These are phyloP conservation scores for Steinernema carpocapsae DNA, from an alignment of 2,888 invertebrate species.

Conservation along the genomic window DNA sequence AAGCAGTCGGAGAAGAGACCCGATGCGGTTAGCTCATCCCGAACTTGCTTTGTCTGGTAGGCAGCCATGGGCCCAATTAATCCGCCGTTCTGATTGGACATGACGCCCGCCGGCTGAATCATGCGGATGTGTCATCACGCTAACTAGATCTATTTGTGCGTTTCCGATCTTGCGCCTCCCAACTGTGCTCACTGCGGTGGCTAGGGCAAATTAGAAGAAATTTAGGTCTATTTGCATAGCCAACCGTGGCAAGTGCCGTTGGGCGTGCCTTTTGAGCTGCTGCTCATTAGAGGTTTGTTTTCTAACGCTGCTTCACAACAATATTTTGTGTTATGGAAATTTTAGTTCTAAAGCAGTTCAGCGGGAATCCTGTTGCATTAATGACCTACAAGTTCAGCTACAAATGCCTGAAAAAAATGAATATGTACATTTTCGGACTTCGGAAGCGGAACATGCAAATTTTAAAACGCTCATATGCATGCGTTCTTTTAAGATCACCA, in stretches of 20 bases:
- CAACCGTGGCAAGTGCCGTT: conserved; percentile 16
- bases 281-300: neutral
- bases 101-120: too few relatives aligned
- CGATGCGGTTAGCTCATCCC: neutral
- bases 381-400: too few relatives aligned
- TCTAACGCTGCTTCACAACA: neutral
- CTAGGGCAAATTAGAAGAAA: conserved; percentile 7
- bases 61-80: neutral
- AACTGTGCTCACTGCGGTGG: conserved; percentile 9
- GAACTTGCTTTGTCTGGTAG: neutral
- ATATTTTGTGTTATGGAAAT: too few relatives aligned
- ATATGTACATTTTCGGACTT: too few relatives aligned
- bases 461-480: too few relatives aligned
- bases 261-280: neutral
- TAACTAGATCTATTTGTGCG: neutral
- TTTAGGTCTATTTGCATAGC: conserved; percentile 14
- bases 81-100: neutral
- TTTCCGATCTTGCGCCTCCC: neutral
- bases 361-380: too few relatives aligned
- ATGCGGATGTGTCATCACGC: too few relatives aligned
- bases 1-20: conserved; percentile 1
- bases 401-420: too few relatives aligned
- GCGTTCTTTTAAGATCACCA: too few relatives aligned
- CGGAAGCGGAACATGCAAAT: too few relatives aligned
- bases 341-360: too few relatives aligned